A percentile compares a stretch with the other conserved stretches of the same genome.
phyloP scores from a whole-genome alignment of 2,888 invertebrate species.

The Mythimna lalbum region DNA sequence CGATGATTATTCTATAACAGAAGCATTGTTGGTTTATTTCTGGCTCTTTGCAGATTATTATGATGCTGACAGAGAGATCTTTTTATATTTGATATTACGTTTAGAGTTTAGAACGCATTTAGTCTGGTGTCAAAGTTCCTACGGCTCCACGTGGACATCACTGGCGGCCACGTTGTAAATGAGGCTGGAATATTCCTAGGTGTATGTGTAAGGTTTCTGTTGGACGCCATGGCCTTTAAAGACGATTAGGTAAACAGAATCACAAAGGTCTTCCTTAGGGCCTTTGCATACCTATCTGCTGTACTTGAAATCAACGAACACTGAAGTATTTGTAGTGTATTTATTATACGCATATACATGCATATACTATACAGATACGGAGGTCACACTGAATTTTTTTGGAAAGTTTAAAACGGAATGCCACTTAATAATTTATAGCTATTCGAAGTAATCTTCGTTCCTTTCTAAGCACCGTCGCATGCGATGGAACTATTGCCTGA shows the following conservation, averaged over 20 bases:
- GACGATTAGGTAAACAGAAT: neutral
- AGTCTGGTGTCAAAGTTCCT: neutral
- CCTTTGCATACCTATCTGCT: neutral
- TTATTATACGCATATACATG: no score
- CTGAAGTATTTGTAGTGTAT: neutral
- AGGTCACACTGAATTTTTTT: no score
- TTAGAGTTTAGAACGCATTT: slow-evolving; percentile 29
- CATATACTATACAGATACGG: no score
- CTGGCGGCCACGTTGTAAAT: neutral
- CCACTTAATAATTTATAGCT: no score
- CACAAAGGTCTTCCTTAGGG: neutral
- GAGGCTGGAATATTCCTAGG: neutral
- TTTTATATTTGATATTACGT: slow-evolving; percentile 15
- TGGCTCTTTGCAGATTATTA: slow-evolving; percentile 17
- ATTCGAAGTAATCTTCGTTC: no score
- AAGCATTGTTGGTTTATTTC: slow-evolving; percentile 33
- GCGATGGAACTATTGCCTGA: no score
- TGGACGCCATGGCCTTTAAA: no score
- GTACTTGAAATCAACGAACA: neutral
- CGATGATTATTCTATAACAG: slow-evolving; percentile 9
- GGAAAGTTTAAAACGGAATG: no score
- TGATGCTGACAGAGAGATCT: slow-evolving; percentile 9
- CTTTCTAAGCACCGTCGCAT: no score
- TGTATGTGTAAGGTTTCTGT: no score
- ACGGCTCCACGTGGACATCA: neutral